phyloP scores from a whole-genome alignment of 2,888 invertebrate species.

The Oscheius sp. region DNA sequence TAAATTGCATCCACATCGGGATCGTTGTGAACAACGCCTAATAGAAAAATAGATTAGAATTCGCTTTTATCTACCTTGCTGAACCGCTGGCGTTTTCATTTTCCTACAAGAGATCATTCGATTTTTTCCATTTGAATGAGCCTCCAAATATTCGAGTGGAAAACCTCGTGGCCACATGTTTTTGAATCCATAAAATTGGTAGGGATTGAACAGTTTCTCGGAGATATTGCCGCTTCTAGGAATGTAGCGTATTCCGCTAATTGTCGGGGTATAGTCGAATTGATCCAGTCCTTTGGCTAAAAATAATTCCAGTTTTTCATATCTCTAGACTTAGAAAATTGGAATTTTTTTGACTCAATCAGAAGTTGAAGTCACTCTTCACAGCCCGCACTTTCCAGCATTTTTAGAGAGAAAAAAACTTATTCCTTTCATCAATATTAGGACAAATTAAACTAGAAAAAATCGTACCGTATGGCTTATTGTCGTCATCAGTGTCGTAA shows the following conservation, averaged over 20 bases:
- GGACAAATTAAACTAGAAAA: no score
- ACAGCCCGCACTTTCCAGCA: no score
- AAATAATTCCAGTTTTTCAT: neutral
- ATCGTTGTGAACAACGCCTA: slow-evolving; percentile 38
- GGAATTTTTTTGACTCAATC: no score
- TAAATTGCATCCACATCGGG: slow-evolving; percentile 52
- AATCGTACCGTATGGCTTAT: no score
- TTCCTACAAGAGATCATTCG: slow-evolving; percentile 32
- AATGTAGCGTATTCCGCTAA: slow-evolving; percentile 3
- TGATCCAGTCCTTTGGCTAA: slow-evolving; percentile 41
- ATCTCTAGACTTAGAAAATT: no score
- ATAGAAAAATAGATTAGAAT: no score
- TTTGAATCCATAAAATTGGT: slow-evolving; percentile 41
- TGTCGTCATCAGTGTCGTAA: no score
- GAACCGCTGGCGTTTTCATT: slow-evolving; percentile 44
- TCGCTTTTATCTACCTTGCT: no score
- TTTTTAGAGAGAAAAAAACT: no score
- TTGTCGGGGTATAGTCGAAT: slow-evolving; percentile 34
- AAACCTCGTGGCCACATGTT: slow-evolving; percentile 52
- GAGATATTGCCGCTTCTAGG: slow-evolving; percentile 12
- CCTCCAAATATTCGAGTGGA: slow-evolving; percentile 43
- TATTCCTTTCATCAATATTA: no score
- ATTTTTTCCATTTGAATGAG: slow-evolving; percentile 38
- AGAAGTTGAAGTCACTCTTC: no score
- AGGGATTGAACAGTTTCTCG: slow-evolving; percentile 44